These are phyloP conservation scores for Notiomystis cincta DNA, from an alignment of 2,113 vertebrate species.

Conservation along the genomic window DNA sequence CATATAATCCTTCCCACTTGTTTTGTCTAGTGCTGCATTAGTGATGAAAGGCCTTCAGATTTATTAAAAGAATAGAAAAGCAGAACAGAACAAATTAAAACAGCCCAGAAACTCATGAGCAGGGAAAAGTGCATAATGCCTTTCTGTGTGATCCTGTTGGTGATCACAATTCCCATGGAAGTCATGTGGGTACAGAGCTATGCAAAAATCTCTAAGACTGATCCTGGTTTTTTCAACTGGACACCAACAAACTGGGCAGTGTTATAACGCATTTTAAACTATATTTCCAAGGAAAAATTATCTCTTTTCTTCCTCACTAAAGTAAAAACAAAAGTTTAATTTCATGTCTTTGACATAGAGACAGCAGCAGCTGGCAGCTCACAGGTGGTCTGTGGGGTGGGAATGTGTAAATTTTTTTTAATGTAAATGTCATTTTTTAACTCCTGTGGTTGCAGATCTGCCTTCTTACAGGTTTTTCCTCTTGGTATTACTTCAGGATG, in stretches of 20 bases:
- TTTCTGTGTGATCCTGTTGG: background rate
- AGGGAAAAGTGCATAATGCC: background rate
- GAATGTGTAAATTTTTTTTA: accelerated
- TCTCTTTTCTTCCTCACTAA: background rate
- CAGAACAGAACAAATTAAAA: conserved; percentile 2
- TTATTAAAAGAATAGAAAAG: conserved; percentile 11
- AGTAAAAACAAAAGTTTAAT: background rate
- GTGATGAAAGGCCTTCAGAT: conserved; percentile 20
- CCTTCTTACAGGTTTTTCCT: background rate
- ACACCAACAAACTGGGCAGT: background rate
- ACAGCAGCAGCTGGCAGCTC: background rate
- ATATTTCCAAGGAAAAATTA: background rate
- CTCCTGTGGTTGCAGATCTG: background rate
- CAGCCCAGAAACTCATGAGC: background rate
- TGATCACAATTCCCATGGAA: background rate
- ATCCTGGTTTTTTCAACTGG: background rate
- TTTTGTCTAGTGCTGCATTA: conserved; percentile 35
- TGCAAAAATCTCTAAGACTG: background rate
- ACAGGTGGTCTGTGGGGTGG: background rate
- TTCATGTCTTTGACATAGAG: background rate
- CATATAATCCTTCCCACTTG: conserved; percentile 17
- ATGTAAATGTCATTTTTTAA: background rate
- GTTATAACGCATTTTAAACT: background rate
- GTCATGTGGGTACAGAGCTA: background rate
- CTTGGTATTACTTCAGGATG: background rate